Evolutionary conservation across 2,888 invertebrate species (phyloP), one percentile per base, ranked within the genome.

Genomic region (Colletes collaris): DNA sequence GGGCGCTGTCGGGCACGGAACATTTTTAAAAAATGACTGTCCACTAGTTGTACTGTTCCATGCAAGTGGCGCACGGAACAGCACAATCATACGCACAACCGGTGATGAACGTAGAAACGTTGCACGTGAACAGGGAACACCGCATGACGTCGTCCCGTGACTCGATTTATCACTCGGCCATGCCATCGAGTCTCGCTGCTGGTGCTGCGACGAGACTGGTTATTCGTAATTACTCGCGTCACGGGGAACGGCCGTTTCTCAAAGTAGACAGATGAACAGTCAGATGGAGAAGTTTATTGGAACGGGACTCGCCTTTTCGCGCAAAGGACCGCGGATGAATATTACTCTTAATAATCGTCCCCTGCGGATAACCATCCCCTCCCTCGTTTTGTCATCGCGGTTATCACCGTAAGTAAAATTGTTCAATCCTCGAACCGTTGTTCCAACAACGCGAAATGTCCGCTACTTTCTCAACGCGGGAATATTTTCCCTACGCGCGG

Each of bases 201-300:
- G 72, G 70, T 40, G 71, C 68, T 81, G 79, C 82, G 83, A 82
- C 84, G 79, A 81, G 81, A 84, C 87, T 85, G 81, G 88, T 86
- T 89, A 89, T 87, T 87, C 88, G 88, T 89, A 88, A 89, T 88
- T 86, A 89, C 87, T 87, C 74, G 84, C 66, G 76, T 74, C 77
- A 78, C 60, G 68, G 65, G 79, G 70, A 63, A 74, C 62, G 69
- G 69, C 85, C 85, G 83, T 88, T 87, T 85, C 88, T 89, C 88
- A 86, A 87, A 83, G 79, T 59, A 68, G 75, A 80, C 76, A 73
- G 80, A 68, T 76, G 73, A 65, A 77, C 82, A 59, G 53, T 69
- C 56, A 74, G 55, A 85, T 68, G 62, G 55, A 76, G 79, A 72
- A 75, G 81, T 86, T 83, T 81, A 87, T 82, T 65, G 76, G 60